These are phyloP conservation scores for Pachyramphus minor DNA, from an alignment of 2,113 vertebrate genomes.

Conservation along the genomic window DNA sequence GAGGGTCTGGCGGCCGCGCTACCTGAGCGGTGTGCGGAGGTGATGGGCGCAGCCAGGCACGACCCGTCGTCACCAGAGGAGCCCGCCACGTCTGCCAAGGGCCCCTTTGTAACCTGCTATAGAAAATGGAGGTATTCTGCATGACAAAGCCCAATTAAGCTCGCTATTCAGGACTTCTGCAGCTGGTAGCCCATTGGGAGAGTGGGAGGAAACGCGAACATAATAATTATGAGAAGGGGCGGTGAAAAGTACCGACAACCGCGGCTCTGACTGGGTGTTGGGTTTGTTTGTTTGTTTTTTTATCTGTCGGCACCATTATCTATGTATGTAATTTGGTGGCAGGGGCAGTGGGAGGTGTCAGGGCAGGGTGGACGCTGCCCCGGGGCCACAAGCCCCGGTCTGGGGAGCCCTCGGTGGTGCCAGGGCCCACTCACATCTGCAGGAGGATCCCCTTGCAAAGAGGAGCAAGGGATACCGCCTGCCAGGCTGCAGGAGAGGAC, in stretches of 20 bases:
- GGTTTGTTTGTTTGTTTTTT: slow-evolving; percentile 1
- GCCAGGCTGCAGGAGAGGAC: not conserved
- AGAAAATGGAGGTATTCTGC: slow-evolving; percentile 88
- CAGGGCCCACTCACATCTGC: not conserved
- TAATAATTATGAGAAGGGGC: slow-evolving; percentile 66
- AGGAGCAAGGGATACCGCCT: not conserved
- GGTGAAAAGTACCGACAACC: not conserved
- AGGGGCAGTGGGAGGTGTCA: not conserved
- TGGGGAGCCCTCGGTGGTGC: not conserved
- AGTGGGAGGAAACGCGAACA: slow-evolving; percentile 83
- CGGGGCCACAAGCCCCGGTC: not conserved
- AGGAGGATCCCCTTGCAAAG: not conserved
- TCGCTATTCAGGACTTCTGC: slow-evolving; percentile 87
- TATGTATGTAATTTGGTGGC: not conserved
- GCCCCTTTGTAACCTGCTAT: slow-evolving; percentile 80
- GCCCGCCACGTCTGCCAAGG: slow-evolving; percentile 70
- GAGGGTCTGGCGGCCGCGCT: not conserved
- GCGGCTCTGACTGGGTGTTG: not conserved
- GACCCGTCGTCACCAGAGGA: slow-evolving; percentile 58
- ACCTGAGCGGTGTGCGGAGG: slow-evolving; percentile 68
- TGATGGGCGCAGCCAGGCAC: slow-evolving; percentile 65
- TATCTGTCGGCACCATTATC: not conserved
- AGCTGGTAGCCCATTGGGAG: slow-evolving; percentile 92
- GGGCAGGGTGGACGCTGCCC: not conserved
- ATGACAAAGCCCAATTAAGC: slow-evolving; percentile 98